A percentile compares a stretch with the other conserved stretches of the same genome.
Evolutionary conservation across 2,113 vertebrate species (phyloP).

Genomic region (Misgurnus mizolepis): DNA sequence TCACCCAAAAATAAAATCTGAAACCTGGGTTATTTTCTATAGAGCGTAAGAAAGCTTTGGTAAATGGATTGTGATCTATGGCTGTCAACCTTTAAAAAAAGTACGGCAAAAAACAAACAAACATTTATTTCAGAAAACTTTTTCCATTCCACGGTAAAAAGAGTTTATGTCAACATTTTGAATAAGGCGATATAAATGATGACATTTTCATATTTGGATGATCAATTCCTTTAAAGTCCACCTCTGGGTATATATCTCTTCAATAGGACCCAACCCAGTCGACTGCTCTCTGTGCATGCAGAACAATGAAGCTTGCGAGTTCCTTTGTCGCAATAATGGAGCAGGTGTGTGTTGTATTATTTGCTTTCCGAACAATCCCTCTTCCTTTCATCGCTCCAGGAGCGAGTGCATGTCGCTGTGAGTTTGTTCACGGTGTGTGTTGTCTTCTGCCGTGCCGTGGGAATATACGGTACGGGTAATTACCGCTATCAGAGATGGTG

Average conservation of each 20-base stretch:
- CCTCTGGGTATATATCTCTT: neutral
- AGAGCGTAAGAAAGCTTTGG: too few species aligned
- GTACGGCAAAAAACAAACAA: too few species aligned
- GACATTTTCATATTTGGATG: neutral
- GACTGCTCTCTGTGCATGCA: neutral
- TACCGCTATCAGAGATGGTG: slow-evolving; percentile 45
- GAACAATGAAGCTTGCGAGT: slow-evolving; percentile 7
- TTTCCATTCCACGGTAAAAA: too few species aligned
- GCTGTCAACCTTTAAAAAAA: too few species aligned
- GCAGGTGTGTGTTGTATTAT: slow-evolving; percentile 8
- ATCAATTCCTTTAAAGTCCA: neutral
- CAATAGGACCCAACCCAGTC: neutral
- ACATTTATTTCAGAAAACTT: too few species aligned
- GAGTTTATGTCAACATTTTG: too few species aligned
- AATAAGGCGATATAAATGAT: too few species aligned
- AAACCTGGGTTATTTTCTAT: neutral
- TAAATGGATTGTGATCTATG: too few species aligned
- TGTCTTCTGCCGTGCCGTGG: slow-evolving; percentile 5
- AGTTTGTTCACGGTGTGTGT: slow-evolving; percentile 12
- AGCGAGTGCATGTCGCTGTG: slow-evolving; percentile 1
- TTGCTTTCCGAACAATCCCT: neutral
- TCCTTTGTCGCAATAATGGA: slow-evolving; percentile 17
- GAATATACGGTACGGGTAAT: slow-evolving; percentile 41
- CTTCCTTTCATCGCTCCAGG: slow-evolving; percentile 21
- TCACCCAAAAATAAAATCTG: neutral